Conservation (phyloP, 1,140 invertebrate species). For the Drosophila lini region DNA sequence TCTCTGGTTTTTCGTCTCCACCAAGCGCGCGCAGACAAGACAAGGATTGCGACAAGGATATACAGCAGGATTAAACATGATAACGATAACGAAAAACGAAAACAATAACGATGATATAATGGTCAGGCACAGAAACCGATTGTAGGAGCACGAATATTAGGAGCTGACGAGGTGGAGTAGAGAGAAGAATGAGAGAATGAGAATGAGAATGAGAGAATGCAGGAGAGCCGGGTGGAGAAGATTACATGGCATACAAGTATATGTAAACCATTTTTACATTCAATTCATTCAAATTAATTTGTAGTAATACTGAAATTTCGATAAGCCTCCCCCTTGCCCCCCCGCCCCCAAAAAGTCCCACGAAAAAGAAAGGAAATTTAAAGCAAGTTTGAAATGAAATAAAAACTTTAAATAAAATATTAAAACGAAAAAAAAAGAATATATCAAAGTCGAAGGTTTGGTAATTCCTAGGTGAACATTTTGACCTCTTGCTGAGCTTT, state of each 20-base stretch:
- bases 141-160: conserved; percentile 9
- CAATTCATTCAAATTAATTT: conserved; percentile 82
- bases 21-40: conserved; percentile 45
- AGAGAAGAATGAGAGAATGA: background rate
- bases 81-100: conserved; percentile 1
- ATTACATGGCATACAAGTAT: conserved; percentile 50
- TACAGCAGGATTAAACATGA: conserved; percentile 11
- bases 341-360: conserved; percentile 9
- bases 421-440: conserved; percentile 56
- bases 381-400: conserved; percentile 80
- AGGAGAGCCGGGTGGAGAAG: conserved; percentile 21
- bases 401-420: conserved; percentile 83
- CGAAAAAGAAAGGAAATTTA: conserved; percentile 61
- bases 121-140: conserved; percentile 1
- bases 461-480: conserved; percentile 2
- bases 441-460: conserved; percentile 22
- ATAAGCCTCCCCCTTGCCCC: conserved; percentile 18
- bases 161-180: background rate
- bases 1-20: conserved; percentile 75
- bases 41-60: conserved; percentile 36
- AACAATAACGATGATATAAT: conserved; percentile 13
- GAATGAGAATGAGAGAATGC: background rate
- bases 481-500: background rate
- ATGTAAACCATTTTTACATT: conserved; percentile 81
- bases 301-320: conserved; percentile 80